A percentile compares a stretch with the other conserved stretches of the same genome.
Conservation (phyloP, 2,888 invertebrate species). For the Ethmia dodecea region DNA sequence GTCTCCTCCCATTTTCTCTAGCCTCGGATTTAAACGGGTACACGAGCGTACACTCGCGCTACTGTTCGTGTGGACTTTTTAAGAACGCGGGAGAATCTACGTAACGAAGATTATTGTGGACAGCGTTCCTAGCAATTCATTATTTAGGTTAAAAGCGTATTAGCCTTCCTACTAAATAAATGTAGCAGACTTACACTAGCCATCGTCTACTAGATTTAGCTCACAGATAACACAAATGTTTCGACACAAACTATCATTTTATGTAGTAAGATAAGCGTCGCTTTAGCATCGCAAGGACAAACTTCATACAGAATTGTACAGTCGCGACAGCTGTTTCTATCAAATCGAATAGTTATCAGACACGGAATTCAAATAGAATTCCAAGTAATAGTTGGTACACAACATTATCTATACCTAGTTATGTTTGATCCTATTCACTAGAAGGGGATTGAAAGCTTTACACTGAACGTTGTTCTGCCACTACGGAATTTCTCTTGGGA, state of each 20-base stretch:
- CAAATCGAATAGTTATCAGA: conserved; percentile 3
- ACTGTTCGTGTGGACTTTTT: conserved; percentile 26
- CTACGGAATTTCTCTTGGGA: conserved; percentile 41
- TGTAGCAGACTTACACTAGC: background rate
- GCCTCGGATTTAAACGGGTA: conserved; percentile 33
- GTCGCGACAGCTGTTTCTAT: background rate
- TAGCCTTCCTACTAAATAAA: conserved; percentile 2
- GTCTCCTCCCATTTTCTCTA: conserved; percentile 37
- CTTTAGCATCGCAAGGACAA: background rate
- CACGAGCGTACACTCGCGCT: conserved; percentile 24
- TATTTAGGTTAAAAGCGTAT: conserved; percentile 27
- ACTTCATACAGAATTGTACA: background rate
- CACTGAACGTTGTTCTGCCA: conserved; percentile 31
- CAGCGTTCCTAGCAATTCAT: conserved; percentile 25
- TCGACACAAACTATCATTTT: background rate
- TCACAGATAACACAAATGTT: background rate
- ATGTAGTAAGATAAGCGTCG: background rate
- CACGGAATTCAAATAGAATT: conserved; percentile 1
- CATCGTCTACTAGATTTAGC: no score
- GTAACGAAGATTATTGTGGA: conserved; percentile 33
- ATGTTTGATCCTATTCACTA: conserved; percentile 29
- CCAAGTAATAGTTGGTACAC: conserved; percentile 6
- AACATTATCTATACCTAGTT: conserved; percentile 16
- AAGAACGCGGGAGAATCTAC: conserved; percentile 23
- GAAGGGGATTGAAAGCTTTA: conserved; percentile 37